These are phyloP conservation scores for Pogonus chalceus DNA, from an alignment of 1,140 invertebrate species.

Conservation along the genomic window DNA sequence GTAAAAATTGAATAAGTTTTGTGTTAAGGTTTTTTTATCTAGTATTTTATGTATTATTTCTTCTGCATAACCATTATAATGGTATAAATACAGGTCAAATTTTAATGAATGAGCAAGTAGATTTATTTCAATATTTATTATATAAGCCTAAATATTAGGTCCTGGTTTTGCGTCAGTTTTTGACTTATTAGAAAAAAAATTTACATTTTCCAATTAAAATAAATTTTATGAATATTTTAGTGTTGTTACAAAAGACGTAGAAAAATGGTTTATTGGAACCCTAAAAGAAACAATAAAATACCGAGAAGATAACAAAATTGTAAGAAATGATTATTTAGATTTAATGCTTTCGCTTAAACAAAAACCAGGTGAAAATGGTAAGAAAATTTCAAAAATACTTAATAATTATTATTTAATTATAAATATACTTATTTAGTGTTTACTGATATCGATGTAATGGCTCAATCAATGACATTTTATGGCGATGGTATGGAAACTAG, in stretches of 20 bases:
- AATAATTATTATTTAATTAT: not conserved
- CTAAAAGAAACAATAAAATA: conserved; percentile 34
- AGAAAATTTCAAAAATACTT: not conserved
- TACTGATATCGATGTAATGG: conserved; percentile 49
- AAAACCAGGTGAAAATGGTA: not conserved
- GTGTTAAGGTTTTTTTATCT: too few relatives aligned
- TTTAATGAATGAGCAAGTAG: too few relatives aligned
- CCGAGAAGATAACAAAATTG: conserved; percentile 30
- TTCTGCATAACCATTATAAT: too few relatives aligned
- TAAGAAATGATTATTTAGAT: conserved; percentile 39
- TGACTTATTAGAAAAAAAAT: too few relatives aligned
- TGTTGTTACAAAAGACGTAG: conserved; percentile 18
- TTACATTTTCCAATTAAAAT: too few relatives aligned
- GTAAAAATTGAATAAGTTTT: too few relatives aligned
- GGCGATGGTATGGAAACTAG: conserved; percentile 49
- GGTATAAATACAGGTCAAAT: too few relatives aligned
- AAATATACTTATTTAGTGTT: conserved; percentile 31
- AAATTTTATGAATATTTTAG: too few relatives aligned
- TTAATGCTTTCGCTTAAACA: conserved; percentile 30
- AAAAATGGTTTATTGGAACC: conserved; percentile 33
- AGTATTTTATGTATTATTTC: too few relatives aligned
- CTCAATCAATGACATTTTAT: conserved; percentile 45
- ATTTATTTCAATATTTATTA: too few relatives aligned
- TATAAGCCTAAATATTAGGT: too few relatives aligned
- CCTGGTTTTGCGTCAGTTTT: too few relatives aligned